Base-by-base conservation (phyloP, 2,113 vertebrate genomes). In the Cynopterus brachyotis region DNA sequence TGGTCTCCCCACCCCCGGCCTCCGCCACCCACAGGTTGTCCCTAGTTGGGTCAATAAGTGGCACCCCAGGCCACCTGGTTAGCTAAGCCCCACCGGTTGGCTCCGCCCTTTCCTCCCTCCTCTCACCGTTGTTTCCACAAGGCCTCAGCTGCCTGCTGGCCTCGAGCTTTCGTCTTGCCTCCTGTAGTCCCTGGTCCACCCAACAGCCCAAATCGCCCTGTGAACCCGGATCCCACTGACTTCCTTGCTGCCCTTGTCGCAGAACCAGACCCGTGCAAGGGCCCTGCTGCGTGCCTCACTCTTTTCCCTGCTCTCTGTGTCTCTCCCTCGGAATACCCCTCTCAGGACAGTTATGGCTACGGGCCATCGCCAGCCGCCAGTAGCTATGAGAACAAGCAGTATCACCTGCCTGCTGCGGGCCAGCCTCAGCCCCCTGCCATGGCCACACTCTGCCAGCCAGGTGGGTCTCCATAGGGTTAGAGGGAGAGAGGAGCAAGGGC, bases 361-460 rank as follows among this genome's bases (percentile, higher is more conserved):
- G 97, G 98, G 16, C 97, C 97, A 3, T 96, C 97, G 12, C 86
- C 97, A 8, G 86, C 98, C n/a, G 94, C 97, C 50, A 98, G 98
- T 0, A 97, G 86, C 81, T 98, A 95, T 1, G 98, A 99, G 85
- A 99, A 98, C 66, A 98, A 99, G 79, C 98, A 97, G 94, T 97
- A 94, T 97, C 98, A 98, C 81, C 98, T 97, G 90, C 97, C 98
- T 0, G 98, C 92, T 17, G 96, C 97, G 79, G 66, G 97, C 12
- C 89, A 98, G 2, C 98, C 98, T 55, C 98, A 98, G 91, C 96
- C 83, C 57, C 96, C 98, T 0, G 96, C 98, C n/a, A 66, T 97
- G 1, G 98, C 98, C 42, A 96, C 94, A 0, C 98, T 96, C 97
- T 98, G 98, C 97, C 99, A 98, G 84, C 98, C 98, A 80, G 98